These are phyloP conservation scores for Cepphus grylle DNA, from an alignment of 2,113 vertebrate species.

Conservation along the genomic window DNA sequence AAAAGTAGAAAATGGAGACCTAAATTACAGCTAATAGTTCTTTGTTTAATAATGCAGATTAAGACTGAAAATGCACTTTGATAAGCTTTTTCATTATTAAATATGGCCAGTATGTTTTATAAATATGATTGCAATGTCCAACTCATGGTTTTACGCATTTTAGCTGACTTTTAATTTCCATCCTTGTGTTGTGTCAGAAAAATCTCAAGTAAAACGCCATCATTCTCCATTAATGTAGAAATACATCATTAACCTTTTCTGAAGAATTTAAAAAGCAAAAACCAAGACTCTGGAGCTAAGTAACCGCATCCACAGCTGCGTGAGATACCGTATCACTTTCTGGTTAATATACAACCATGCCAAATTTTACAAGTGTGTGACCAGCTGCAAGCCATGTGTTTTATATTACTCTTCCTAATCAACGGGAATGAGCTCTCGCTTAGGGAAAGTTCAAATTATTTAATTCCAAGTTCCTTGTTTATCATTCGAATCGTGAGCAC, in stretches of 20 bases:
- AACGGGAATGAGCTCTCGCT: not conserved
- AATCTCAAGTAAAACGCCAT: not conserved
- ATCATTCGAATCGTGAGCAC: not conserved
- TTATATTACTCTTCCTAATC: not conserved
- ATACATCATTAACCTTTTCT: not conserved
- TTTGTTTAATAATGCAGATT: not conserved
- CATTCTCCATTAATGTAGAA: not conserved
- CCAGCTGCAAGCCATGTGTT: not conserved
- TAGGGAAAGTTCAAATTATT: constrained; percentile 26
- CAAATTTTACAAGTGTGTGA: not conserved
- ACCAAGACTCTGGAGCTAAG: not conserved
- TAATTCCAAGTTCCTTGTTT: constrained; percentile 28
- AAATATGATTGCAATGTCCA: not conserved
- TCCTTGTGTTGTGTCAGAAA: not conserved
- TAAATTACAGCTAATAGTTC: not conserved
- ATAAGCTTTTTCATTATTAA: not conserved
- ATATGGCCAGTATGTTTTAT: not conserved
- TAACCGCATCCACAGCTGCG: not conserved
- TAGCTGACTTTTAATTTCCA: not conserved
- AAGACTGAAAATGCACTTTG: not conserved
- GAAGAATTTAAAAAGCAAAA: not conserved
- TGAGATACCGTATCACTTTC: not conserved
- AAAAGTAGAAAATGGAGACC: not conserved
- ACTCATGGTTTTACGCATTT: not conserved
- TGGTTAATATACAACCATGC: not conserved